Evolutionary conservation across 2,888 invertebrate species (phyloP), one percentile per base, ranked within the genome.

Genomic region (Allophyes oxyacanthae): DNA sequence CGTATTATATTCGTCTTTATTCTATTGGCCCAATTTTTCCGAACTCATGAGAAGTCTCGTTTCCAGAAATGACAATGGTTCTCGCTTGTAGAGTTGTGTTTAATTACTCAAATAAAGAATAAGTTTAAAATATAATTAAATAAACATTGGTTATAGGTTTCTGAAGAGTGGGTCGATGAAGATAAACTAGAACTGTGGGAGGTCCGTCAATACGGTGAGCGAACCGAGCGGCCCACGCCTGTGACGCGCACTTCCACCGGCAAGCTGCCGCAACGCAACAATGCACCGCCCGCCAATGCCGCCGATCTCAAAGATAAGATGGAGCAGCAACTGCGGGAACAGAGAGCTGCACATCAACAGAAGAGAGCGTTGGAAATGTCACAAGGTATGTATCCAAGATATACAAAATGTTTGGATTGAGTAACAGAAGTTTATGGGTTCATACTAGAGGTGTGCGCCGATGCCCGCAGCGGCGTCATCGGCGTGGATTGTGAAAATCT

Each of bases 181-280:
- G 98, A 99, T 72, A 97, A 98, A 84, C 90, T 99, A 40, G 99
- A 99, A 83, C 90, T 99, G 34, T 99, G 99, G 99, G 99, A 99
- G 91, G 98, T 99, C 60, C 98, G 98, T 79, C 97, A 97, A 79
- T 98, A 98, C 85, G 98, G 98, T 15, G 98, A 98, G 87, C 96
- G 95, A 73, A 91, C 94, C 86, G 96, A 96, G 90, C 95, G 96
- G 83, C 95, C 95, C 81, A 96, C 96, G 85, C 97, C 97, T 87
- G 95, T 98, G 84, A 96, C 98, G 83, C 95, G 97, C 91, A 96
- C 97, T 77, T 95, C 97, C 64, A 97, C 98, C 33, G 97, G 97
- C 82, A 96, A 95, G 89, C 87, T 95, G 76, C 96, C 95, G 56
- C 89, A 86, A 78, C 95, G 93, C 51, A 83, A 78, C 50, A 50